Evolutionary conservation across 2,888 invertebrate genomes (phyloP).

Genomic region (Diadegma fenestrale): DNA sequence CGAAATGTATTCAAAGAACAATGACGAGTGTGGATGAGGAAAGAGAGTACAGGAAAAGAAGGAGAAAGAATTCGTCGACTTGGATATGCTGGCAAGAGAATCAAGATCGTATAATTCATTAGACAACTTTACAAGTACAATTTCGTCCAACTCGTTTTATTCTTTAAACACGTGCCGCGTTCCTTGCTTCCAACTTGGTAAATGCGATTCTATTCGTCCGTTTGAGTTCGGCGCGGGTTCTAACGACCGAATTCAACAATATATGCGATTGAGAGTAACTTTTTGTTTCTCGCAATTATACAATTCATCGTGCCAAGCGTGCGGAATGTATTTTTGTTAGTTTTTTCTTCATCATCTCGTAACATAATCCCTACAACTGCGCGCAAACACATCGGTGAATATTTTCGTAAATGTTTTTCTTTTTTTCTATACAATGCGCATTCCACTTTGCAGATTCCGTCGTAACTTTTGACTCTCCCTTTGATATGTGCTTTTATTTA

Average conservation of each 20-base stretch:
- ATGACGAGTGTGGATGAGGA: too few relatives aligned
- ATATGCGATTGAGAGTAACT: constrained; percentile 69
- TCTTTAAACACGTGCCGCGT: constrained; percentile 56
- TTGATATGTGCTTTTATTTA: constrained; percentile 69
- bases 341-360: constrained; percentile 18
- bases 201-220: constrained; percentile 35
- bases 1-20: too few relatives aligned
- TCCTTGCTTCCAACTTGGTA: constrained; percentile 59
- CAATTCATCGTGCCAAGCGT: constrained; percentile 51
- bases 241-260: constrained; percentile 74
- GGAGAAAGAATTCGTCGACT: constrained; percentile 9
- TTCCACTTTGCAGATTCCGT: constrained; percentile 29
- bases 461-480: constrained; percentile 51
- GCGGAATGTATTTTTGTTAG: not conserved
- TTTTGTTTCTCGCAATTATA: constrained; percentile 44
- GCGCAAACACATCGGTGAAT: constrained; percentile 37
- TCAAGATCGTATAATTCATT: constrained; percentile 81
- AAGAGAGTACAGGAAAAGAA: not conserved
- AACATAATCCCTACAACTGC: constrained; percentile 43
- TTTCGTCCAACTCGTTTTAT: constrained; percentile 52
- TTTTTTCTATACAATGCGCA: constrained; percentile 48
- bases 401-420: constrained; percentile 20
- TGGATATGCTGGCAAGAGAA: constrained; percentile 76
- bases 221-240: constrained; percentile 67
- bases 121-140: constrained; percentile 78